Conservation (phyloP, 1,140 invertebrate species). For the Berghia stephanieae region DNA sequence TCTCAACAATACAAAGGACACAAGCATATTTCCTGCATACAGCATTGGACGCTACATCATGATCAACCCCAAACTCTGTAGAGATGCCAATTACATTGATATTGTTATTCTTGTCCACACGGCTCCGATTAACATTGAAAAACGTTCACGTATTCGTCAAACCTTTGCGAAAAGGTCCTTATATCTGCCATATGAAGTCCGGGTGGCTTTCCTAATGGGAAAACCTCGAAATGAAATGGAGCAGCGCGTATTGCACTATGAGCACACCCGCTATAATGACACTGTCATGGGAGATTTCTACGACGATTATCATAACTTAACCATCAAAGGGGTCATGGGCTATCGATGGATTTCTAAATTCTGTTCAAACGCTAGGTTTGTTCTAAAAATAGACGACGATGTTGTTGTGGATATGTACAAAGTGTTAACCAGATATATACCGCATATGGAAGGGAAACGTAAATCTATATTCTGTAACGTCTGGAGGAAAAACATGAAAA, state of each 20-base stretch:
- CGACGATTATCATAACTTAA: slow-evolving; percentile 46
- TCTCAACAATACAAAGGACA: too few relatives aligned
- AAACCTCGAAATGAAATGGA: slow-evolving; percentile 28
- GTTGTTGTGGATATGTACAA: slow-evolving; percentile 78
- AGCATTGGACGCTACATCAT: not conserved
- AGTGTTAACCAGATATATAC: slow-evolving; percentile 45
- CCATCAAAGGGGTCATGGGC: slow-evolving; percentile 78
- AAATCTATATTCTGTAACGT: slow-evolving; percentile 40
- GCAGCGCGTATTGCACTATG: slow-evolving; percentile 55
- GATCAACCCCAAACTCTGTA: not conserved
- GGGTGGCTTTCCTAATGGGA: slow-evolving; percentile 45
- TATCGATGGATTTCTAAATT: slow-evolving; percentile 77
- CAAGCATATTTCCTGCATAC: not conserved
- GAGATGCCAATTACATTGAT: not conserved
- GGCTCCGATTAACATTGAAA: slow-evolving; percentile 25
- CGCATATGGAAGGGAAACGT: slow-evolving; percentile 28
- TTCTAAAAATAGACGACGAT: slow-evolving; percentile 91
- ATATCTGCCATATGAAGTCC: slow-evolving; percentile 31
- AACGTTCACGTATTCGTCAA: slow-evolving; percentile 41
- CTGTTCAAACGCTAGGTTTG: slow-evolving; percentile 74
- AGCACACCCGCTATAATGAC: slow-evolving; percentile 28
- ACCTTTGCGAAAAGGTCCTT: slow-evolving; percentile 46
- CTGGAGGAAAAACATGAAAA: slow-evolving; percentile 41
- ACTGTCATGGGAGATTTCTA: slow-evolving; percentile 46
- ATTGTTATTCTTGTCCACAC: slow-evolving; percentile 21